Conservation (phyloP, 2,888 invertebrate genomes). For the Diarsia dahlii region DNA sequence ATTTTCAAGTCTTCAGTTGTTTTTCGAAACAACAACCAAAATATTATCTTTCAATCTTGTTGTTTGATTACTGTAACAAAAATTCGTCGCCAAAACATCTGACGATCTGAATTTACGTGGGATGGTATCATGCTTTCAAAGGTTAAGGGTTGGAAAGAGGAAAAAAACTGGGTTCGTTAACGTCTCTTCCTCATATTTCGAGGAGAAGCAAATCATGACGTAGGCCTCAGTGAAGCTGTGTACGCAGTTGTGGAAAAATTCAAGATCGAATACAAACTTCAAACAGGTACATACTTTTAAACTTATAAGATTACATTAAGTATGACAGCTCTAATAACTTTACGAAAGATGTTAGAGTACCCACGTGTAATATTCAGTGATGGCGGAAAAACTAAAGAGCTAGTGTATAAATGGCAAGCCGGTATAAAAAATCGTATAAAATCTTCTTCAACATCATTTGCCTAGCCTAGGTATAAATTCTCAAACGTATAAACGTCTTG, state of each 20-base stretch:
- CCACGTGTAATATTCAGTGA: background rate
- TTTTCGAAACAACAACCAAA: slow-evolving; percentile 6
- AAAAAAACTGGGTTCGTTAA: slow-evolving; percentile 23
- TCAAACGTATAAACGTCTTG: background rate
- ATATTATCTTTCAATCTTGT: slow-evolving; percentile 26
- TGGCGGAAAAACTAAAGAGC: background rate
- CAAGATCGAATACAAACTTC: background rate
- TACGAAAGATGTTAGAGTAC: background rate
- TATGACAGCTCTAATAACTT: background rate
- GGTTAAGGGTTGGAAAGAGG: background rate
- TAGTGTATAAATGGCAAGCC: background rate
- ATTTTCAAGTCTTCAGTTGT: slow-evolving; percentile 6
- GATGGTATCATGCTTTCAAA: slow-evolving; percentile 16
- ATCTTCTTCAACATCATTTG: background rate
- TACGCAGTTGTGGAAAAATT: background rate
- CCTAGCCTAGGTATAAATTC: no score
- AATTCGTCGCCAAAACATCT: slow-evolving; percentile 13
- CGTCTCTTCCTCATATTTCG: background rate
- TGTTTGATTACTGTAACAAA: slow-evolving; percentile 25
- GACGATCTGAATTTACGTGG: slow-evolving; percentile 17
- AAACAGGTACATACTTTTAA: background rate
- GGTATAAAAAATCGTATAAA: background rate
- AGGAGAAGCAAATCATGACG: background rate
- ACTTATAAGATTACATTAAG: background rate
- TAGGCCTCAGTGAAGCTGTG: background rate